Conservation (phyloP, 2,888 invertebrate genomes). For the Trypoxylon attenuatum region DNA sequence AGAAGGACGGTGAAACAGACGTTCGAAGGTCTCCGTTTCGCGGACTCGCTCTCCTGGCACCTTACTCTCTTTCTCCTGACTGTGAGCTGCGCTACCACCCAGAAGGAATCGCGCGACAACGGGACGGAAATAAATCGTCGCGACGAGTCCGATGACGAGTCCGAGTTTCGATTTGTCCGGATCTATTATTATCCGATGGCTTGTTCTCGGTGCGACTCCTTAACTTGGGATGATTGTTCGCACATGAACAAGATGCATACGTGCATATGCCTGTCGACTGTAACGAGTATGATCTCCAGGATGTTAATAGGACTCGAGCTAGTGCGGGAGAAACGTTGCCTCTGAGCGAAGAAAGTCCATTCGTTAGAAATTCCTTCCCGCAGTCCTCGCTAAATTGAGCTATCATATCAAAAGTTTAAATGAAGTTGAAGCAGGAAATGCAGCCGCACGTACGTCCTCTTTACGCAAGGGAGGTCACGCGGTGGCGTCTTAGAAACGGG, state of each 20-base stretch:
- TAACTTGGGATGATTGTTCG: no score
- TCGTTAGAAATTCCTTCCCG: neutral
- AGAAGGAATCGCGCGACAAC: neutral
- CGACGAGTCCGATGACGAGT: conserved; percentile 31
- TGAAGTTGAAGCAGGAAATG: conserved; percentile 12
- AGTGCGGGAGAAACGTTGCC: no score
- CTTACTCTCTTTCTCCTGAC: neutral
- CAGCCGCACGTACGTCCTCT: no score
- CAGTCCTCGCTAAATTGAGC: neutral
- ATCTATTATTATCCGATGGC: conserved; percentile 34
- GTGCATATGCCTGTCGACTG: no score
- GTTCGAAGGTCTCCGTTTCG: conserved; percentile 49
- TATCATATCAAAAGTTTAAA: conserved; percentile 14
- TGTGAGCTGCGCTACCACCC: neutral
- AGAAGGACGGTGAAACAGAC: conserved; percentile 50
- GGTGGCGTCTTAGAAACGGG: no score
- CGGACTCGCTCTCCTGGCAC: conserved; percentile 20
- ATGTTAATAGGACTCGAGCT: no score
- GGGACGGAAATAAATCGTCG: conserved; percentile 42
- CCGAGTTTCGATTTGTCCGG: conserved; percentile 33
- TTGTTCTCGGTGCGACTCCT: neutral
- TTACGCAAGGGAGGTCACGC: no score
- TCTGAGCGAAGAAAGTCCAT: no score
- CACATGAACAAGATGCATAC: no score
- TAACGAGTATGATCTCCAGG: no score